Conservation (phyloP, 2,113 vertebrate genomes). For the Brachirus orientalis region DNA sequence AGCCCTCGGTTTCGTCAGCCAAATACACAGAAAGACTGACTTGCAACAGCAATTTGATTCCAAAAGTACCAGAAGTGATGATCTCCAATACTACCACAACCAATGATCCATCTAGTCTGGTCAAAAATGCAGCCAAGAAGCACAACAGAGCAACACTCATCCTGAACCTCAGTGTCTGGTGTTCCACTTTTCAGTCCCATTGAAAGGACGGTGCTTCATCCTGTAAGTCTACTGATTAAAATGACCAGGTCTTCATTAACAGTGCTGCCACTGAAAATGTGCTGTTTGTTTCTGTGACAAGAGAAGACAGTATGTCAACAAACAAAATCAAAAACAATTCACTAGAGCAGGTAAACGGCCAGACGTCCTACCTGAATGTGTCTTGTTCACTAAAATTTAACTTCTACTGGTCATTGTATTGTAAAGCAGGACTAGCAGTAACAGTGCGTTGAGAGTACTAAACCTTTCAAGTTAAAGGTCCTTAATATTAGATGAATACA, state of each 20-base stretch:
- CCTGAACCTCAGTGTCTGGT: slow-evolving; percentile 21
- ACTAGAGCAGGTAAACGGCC: slow-evolving; percentile 53
- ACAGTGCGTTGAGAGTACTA: slow-evolving; percentile 59
- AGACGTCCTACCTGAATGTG: slow-evolving; percentile 51
- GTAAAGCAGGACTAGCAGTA: slow-evolving; percentile 62
- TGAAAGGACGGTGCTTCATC: slow-evolving; percentile 40
- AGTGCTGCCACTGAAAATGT: slow-evolving; percentile 53
- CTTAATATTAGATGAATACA: slow-evolving; percentile 75
- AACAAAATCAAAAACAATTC: slow-evolving; percentile 39
- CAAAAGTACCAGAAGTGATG: slow-evolving; percentile 63
- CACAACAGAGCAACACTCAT: slow-evolving; percentile 29
- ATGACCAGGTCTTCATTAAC: slow-evolving; percentile 52
- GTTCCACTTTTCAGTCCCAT: slow-evolving; percentile 9
- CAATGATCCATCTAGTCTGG: slow-evolving; percentile 13
- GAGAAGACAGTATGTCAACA: slow-evolving; percentile 41
- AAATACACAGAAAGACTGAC: slow-evolving; percentile 42
- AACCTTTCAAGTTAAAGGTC: slow-evolving; percentile 67
- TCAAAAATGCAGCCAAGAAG: slow-evolving; percentile 35
- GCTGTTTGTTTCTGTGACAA: slow-evolving; percentile 45
- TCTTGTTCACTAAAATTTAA: slow-evolving; percentile 47
- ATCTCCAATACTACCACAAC: slow-evolving; percentile 45
- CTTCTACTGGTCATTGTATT: slow-evolving; percentile 48
- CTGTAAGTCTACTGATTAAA: slow-evolving; percentile 37
- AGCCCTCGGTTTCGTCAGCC: slow-evolving; percentile 12
- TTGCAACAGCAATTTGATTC: slow-evolving; percentile 42